Evolutionary conservation across 2,888 invertebrate genomes (phyloP).

Genomic region (Hirtodrosophila confusa): DNA sequence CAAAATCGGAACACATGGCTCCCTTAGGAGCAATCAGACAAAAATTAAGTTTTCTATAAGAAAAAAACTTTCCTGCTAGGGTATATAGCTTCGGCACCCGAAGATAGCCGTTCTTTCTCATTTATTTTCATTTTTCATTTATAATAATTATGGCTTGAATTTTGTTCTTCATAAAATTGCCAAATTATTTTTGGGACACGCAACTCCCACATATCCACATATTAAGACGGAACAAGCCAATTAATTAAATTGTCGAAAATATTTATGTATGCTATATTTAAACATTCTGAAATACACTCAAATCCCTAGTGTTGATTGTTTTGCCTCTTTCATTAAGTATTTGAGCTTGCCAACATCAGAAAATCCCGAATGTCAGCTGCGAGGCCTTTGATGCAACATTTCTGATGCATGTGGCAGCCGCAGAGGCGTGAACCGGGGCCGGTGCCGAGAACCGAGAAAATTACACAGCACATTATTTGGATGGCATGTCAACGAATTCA

Average conservation of each 20-base stretch:
- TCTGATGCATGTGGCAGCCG: neutral
- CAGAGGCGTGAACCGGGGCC: neutral
- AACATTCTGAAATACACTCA: slow-evolving; percentile 10
- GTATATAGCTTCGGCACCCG: no score
- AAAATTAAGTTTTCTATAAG: no score
- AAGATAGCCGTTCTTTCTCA: no score
- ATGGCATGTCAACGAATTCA: slow-evolving; percentile 10
- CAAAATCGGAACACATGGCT: no score
- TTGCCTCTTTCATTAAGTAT: slow-evolving; percentile 7
- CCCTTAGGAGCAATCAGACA: no score
- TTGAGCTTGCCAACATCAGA: slow-evolving; percentile 14
- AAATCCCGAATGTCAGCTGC: slow-evolving; percentile 12
- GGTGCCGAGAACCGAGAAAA: neutral
- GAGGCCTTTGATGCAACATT: slow-evolving; percentile 5
- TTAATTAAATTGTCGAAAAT: slow-evolving; percentile 2
- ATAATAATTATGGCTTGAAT: no score
- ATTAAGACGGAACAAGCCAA: neutral
- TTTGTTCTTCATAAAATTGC: no score
- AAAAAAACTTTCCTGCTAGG: no score
- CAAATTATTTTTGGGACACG: no score
- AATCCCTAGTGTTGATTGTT: slow-evolving; percentile 10
- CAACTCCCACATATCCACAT: no score
- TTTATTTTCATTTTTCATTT: no score
- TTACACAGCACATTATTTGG: slow-evolving; percentile 33
- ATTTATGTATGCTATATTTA: neutral